Conservation (phyloP, 2,113 vertebrate species). For the Anolis carolinensis region DNA sequence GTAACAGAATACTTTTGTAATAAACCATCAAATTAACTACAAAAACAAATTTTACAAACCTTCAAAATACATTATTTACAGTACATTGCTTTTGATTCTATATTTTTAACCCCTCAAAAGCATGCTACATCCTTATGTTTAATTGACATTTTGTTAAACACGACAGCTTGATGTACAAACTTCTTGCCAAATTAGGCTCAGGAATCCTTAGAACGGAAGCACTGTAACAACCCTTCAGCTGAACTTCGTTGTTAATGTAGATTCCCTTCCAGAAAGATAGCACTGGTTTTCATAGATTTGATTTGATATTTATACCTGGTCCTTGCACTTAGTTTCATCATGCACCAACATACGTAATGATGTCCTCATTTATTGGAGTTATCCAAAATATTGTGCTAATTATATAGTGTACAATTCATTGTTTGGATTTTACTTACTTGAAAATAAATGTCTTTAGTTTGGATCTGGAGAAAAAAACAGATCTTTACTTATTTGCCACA, state of each 20-base stretch:
- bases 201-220: neutral
- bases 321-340: neutral
- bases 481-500: no score
- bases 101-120: neutral
- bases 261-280: neutral
- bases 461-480: no score
- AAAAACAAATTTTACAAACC: neutral
- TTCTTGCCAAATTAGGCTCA: neutral
- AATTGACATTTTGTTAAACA: neutral
- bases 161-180: neutral
- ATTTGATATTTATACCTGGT: neutral
- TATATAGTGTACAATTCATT: no score
- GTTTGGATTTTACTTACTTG: no score
- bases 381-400: neutral
- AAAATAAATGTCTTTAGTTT: no score
- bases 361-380: neutral
- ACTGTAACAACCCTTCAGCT: neutral
- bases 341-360: neutral
- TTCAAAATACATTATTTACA: conserved; percentile 9
- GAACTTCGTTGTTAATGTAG: neutral
- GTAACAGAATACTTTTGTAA: conserved; percentile 9
- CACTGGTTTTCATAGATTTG: neutral
- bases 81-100: conserved; percentile 10
- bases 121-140: conserved; percentile 1
- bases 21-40: conserved; percentile 21